Evolutionary conservation across 2,113 vertebrate species (phyloP), one percentile per base, ranked within the genome.

Genomic region (Pseudorectes ferrugineus): DNA sequence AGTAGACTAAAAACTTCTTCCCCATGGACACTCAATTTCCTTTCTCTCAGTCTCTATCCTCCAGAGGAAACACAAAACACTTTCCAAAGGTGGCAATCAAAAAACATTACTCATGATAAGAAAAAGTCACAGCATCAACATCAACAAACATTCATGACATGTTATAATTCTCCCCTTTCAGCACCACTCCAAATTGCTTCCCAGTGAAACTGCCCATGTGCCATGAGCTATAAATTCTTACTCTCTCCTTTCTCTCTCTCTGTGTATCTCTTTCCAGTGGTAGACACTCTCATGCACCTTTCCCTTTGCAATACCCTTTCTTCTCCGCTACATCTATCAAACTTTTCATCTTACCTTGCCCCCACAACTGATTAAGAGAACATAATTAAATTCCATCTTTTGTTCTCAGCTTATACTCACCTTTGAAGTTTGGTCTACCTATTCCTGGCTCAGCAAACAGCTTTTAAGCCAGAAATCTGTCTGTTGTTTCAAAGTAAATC

Each of bases 321-420:
- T 73, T 70, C 25, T 59, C 16, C 48, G 6, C 43, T 14, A 43
- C 5, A 48, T 19, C 2, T 59, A 40, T 9, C 29, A 79, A 75
- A 33, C 2, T 12, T 42, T 55, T 70, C 8, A 10, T 26, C 15
- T 29, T 24, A 10, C 0, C 0, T 4, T 11, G 13, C 4, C 25
- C 1, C 9, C 5, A 29, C n/a, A 36, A 42, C 8, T 20, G 31
- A 63, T 71, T 87, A 67, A 67, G 51, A 67, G 20, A 91, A 73
- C 24, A 23, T 45, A 63, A 18, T 61, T 73, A 45, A 84, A 81
- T 71, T 71, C 29, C 26, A 38, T 19, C 8, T 11, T 70, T 91
- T 91, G 29, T 54, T 92, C 72, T 84, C 1, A 0, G 5, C 5
- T 61, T 19, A 45, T 57, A 9, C 5, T 45, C 11, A 49, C 3